phyloP scores from a whole-genome alignment of 2,888 invertebrate genomes.

The Apodemia zela region DNA sequence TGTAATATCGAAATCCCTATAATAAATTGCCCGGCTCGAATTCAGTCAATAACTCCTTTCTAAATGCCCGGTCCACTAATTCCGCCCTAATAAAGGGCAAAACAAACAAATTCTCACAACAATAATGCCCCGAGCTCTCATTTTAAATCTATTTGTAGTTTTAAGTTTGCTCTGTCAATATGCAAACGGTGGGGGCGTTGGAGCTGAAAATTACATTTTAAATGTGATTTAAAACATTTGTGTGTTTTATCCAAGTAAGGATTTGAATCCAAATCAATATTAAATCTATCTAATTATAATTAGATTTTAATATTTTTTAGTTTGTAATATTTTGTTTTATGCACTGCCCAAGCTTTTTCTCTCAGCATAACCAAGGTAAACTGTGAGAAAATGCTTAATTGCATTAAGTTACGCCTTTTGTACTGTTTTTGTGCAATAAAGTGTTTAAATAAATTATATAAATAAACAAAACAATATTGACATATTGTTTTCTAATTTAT shows the following conservation, averaged over 20 bases:
- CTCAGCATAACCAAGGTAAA: no score
- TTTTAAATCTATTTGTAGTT: constrained; percentile 76
- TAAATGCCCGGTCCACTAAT: constrained; percentile 14
- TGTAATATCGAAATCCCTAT: constrained; percentile 1
- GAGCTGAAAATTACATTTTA: constrained; percentile 23
- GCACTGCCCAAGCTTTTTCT: no score
- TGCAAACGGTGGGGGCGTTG: constrained; percentile 27
- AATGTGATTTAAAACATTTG: constrained; percentile 16
- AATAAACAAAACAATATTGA: no score
- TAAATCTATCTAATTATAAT: no score
- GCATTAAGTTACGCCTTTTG: no score
- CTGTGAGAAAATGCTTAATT: no score
- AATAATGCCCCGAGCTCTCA: constrained; percentile 45
- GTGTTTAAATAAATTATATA: no score
- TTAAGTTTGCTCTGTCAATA: constrained; percentile 71
- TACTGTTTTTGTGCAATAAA: no score
- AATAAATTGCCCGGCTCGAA: constrained; percentile 6
- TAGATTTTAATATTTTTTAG: no score
- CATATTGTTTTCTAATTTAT: no score
- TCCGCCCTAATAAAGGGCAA: constrained; percentile 23
- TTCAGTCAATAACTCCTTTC: constrained; percentile 10
- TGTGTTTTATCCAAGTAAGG: background rate
- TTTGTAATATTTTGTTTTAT: no score
- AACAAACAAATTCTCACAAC: constrained; percentile 21
- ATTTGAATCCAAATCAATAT: no score